phyloP scores from a whole-genome alignment of 2,888 invertebrate genomes.

The Palloptera scutellata region DNA sequence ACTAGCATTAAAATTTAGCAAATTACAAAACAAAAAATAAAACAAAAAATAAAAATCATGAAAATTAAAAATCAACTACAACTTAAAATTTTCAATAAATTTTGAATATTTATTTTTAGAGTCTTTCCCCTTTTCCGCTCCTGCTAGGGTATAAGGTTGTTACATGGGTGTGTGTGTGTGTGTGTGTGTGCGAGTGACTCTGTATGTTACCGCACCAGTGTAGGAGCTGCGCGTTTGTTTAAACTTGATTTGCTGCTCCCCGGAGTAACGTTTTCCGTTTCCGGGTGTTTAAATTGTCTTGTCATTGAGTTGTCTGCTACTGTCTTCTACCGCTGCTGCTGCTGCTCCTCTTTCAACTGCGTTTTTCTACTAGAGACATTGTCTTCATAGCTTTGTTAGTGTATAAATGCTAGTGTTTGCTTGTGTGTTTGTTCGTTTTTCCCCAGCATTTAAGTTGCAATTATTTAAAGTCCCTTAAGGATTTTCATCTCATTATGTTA shows the following conservation, averaged over 20 bases:
- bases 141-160: not conserved
- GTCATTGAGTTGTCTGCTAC: constrained; percentile 37
- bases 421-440: constrained; percentile 4
- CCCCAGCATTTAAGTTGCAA: constrained; percentile 39
- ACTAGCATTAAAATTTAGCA: too few species aligned
- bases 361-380: not conserved
- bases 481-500: constrained; percentile 48
- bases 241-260: constrained; percentile 32
- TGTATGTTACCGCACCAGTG: too few species aligned
- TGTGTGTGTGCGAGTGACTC: not conserved
- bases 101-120: too few species aligned
- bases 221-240: constrained; percentile 24
- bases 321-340: not conserved
- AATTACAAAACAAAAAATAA: too few species aligned
- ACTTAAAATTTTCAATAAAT: too few species aligned
- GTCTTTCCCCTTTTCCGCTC: too few species aligned
- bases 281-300: constrained; percentile 37
- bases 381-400: too few species aligned
- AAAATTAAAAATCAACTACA: too few species aligned
- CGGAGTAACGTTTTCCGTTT: constrained; percentile 22
- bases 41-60: too few species aligned
- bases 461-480: constrained; percentile 48
- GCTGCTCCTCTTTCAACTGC: not conserved
- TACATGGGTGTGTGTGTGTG: not conserved
- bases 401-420: not conserved